These are phyloP conservation scores for Dinomys branickii DNA, from an alignment of 2,113 vertebrate genomes.

Conservation along the genomic window DNA sequence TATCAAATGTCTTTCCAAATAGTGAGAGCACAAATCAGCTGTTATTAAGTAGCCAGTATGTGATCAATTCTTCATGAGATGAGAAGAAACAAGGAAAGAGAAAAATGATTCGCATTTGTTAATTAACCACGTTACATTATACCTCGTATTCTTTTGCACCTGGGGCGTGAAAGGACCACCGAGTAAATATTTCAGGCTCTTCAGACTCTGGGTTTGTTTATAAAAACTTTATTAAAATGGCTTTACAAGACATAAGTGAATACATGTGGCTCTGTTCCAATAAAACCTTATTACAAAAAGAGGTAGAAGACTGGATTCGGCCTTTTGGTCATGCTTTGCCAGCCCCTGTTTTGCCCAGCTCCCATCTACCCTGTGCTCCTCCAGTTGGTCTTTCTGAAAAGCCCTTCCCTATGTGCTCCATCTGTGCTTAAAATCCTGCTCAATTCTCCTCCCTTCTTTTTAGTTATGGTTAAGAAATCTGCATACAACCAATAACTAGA, in stretches of 20 bases:
- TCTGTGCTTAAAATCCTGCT: not conserved
- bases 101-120: not conserved
- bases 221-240: conserved; percentile 10
- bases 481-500: not conserved
- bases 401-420: not conserved
- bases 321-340: not conserved
- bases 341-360: not conserved
- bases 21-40: not conserved
- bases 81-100: conserved; percentile 2
- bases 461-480: conserved; percentile 9
- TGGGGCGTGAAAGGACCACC: not conserved
- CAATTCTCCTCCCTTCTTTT: not conserved
- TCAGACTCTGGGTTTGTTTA: not conserved
- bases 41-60: conserved; percentile 12
- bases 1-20: conserved; percentile 37
- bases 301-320: not conserved
- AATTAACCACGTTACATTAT: not conserved
- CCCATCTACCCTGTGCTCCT: not conserved
- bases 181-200: not conserved
- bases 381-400: not conserved
- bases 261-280: not conserved
- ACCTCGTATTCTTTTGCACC: not conserved
- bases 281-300: not conserved
- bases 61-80: not conserved
- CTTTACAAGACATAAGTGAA: not conserved